A percentile compares a stretch with the other conserved stretches of the same genome.
These are phyloP conservation scores for Eunapius fragilis DNA, from an alignment of 37 sponge, comb jelly and placozoan species.

Conservation along the genomic window DNA sequence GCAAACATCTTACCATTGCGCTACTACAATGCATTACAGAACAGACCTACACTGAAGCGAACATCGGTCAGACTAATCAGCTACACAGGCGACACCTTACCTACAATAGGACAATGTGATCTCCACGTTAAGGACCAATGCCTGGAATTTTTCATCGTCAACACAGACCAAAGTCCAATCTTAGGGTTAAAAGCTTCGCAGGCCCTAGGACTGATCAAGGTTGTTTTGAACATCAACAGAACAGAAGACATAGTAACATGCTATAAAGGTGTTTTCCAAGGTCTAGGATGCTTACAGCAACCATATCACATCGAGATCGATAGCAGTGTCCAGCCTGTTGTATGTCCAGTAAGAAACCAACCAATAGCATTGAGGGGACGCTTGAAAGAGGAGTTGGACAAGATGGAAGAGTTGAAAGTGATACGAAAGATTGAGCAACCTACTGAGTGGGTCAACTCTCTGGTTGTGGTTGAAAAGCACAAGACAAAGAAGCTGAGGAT, in stretches of 20 bases:
- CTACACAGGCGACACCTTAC: background rate
- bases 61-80: background rate
- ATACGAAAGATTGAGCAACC: slow-evolving; percentile 15
- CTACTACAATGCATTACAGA: background rate
- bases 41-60: background rate
- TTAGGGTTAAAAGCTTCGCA: slow-evolving; percentile 8
- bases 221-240: slow-evolving; percentile 9
- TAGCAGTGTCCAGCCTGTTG: slow-evolving; percentile 3
- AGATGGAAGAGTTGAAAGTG: slow-evolving; percentile 5
- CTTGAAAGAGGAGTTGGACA: slow-evolving; percentile 10
- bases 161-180: slow-evolving; percentile 8
- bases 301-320: slow-evolving; percentile 40
- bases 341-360: slow-evolving; percentile 23
- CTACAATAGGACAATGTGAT: background rate
- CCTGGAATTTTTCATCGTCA: slow-evolving; percentile 1
- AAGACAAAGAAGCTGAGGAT: slow-evolving; percentile 37
- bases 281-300: slow-evolving; percentile 41
- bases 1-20: background rate
- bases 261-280: slow-evolving; percentile 10
- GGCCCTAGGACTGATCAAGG: background rate
- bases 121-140: background rate
- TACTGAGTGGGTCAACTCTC: slow-evolving; percentile 53
- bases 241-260: background rate
- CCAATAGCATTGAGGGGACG: slow-evolving; percentile 31
- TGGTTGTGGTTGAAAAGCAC: slow-evolving; percentile 41